Base-by-base conservation (phyloP, 2,113 vertebrate genomes). In the Petrocephalus zakoni region DNA sequence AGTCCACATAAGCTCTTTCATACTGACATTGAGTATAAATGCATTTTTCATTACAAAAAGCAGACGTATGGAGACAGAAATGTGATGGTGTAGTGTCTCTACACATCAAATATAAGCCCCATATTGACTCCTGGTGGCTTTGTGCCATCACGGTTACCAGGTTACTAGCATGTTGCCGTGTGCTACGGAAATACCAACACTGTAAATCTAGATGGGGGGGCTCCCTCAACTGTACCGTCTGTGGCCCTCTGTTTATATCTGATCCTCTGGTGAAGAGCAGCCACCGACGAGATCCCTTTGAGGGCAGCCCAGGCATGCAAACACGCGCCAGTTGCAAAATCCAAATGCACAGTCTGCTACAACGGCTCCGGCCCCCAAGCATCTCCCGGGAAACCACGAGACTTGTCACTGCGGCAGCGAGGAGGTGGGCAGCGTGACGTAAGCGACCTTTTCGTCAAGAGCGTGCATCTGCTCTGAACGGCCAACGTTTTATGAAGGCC, bases 171-270 rank as follows among this genome's bases (percentile, higher is more conserved):
- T 53, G 56, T 85, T 52, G 72, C 72, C 47, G 7, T 22, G 51
- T 56, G 84, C 51, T 86, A 49, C 51, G 5, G 15, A 86, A 51
- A 51, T 49, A 8, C 29, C 52, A 6, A 55, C 21, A 9, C 84
- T 29, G 10, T 68, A 90, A 88, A 92, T 86, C 82, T 55, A 25
- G 58, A 46, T 87, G 42, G 51, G 19, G 89, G 89, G 87, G 81
- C 87, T 90, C 68, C n/a, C 61, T 92, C 75, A 89, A 90, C 88
- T 81, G 87, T n/a, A 82, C 90, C 90, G 82, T 88, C 72, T 61
- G 78, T 61, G 83, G 88, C 52, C 56, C 21, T 81, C 75, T 90
- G 10, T 84, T 88, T 85, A 89, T 53, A 87, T 52, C 52, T 56
- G 34, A 22, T 87, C 85, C 86, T 53, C 51, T 42, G 75, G 25